phyloP scores from a whole-genome alignment of 2,888 invertebrate genomes.

The Cerastis rubricosa region DNA sequence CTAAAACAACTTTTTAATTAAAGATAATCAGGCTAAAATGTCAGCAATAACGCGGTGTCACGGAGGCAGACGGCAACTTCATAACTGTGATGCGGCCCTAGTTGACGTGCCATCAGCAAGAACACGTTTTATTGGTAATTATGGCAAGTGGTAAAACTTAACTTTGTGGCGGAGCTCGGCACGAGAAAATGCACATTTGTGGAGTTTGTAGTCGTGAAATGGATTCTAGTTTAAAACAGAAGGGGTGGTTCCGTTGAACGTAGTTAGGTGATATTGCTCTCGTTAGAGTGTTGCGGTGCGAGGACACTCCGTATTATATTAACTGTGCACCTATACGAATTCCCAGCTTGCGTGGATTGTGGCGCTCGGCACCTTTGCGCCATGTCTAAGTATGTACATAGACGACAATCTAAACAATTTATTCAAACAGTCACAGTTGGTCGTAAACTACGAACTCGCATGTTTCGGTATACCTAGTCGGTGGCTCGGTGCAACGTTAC shows the following conservation, averaged over 20 bases:
- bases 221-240: slow-evolving; percentile 88
- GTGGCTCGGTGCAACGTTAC: slow-evolving; percentile 82
- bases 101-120: slow-evolving; percentile 80
- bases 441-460: slow-evolving; percentile 83
- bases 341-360: slow-evolving; percentile 57
- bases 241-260: slow-evolving; percentile 82
- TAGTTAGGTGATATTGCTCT: slow-evolving; percentile 87
- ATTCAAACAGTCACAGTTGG: slow-evolving; percentile 78
- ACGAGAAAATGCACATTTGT: slow-evolving; percentile 85
- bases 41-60: slow-evolving; percentile 85
- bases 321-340: slow-evolving; percentile 59
- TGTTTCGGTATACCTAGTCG: slow-evolving; percentile 82
- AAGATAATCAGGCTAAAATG: slow-evolving; percentile 87
- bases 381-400: slow-evolving; percentile 69
- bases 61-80: slow-evolving; percentile 81
- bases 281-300: slow-evolving; percentile 81
- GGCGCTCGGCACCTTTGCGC: slow-evolving; percentile 70
- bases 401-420: slow-evolving; percentile 84
- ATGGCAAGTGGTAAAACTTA: slow-evolving; percentile 86
- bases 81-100: slow-evolving; percentile 81
- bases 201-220: slow-evolving; percentile 86
- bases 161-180: slow-evolving; percentile 81
- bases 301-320: slow-evolving; percentile 76
- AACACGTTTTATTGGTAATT: slow-evolving; percentile 88
- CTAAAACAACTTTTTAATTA: slow-evolving; percentile 89